Conservation (phyloP, 1,140 invertebrate species). For the Drosophila busckii region DNA sequence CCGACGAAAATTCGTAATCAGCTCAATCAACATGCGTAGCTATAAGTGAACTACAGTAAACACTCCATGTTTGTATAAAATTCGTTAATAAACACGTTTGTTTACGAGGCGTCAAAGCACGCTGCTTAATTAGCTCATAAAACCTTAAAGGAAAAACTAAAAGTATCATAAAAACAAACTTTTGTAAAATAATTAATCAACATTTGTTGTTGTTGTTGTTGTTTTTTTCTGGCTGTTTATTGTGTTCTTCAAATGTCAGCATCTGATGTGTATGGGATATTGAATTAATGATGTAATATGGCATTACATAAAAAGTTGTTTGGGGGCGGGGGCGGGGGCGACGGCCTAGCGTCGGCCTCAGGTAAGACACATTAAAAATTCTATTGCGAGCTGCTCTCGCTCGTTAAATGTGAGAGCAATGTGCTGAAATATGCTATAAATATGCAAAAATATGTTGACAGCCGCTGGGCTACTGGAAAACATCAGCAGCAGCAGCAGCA, state of each 20-base stretch:
- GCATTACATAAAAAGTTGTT: background rate
- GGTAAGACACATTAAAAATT: constrained; percentile 22
- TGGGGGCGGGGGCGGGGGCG: background rate
- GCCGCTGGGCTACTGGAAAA: no score
- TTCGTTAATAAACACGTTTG: constrained; percentile 30
- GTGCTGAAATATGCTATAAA: constrained; percentile 33
- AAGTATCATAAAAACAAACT: constrained; percentile 20
- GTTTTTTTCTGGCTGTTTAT: background rate
- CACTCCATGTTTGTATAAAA: constrained; percentile 6
- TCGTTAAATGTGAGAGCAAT: no score
- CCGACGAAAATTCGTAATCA: background rate
- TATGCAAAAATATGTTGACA: constrained; percentile 29
- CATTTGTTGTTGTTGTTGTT: background rate
- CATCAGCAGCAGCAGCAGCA: no score
- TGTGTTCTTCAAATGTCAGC: constrained; percentile 31
- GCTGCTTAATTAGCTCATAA: constrained; percentile 28
- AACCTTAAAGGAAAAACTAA: no score
- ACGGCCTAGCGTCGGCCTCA: background rate
- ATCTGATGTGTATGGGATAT: constrained; percentile 37
- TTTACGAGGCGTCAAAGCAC: constrained; percentile 34
- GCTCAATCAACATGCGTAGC: background rate
- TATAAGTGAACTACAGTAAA: no score
- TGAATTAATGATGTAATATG: constrained; percentile 42
- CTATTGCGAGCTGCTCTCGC: background rate
- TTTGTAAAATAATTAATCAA: constrained; percentile 33